Conservation (phyloP, 1,140 invertebrate species). For the Batillaria attramentaria region DNA sequence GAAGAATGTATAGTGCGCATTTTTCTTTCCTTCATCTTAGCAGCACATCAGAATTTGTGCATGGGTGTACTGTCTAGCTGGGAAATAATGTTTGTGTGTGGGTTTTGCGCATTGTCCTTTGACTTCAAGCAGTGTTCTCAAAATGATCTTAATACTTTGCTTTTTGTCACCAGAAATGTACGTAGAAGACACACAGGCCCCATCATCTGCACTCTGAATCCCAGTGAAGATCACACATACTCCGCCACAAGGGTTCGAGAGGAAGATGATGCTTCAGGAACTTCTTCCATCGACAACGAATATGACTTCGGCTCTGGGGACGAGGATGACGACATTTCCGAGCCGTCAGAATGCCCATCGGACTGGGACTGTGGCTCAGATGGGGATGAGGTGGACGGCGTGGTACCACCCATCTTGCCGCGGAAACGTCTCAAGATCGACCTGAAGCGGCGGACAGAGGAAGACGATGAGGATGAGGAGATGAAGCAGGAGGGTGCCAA, state of each 20-base stretch:
- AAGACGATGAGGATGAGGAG: constrained; percentile 76
- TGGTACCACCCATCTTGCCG: constrained; percentile 25
- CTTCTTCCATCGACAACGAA: constrained; percentile 71
- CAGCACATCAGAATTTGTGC: no score
- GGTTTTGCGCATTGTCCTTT: neutral
- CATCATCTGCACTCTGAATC: constrained; percentile 59
- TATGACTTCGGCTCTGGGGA: constrained; percentile 66
- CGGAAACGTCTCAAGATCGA: constrained; percentile 33
- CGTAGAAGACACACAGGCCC: constrained; percentile 29
- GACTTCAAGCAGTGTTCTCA: neutral
- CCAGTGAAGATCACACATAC: constrained; percentile 87
- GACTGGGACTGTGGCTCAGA: constrained; percentile 54
- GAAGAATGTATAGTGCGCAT: no score
- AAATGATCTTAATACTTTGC: neutral
- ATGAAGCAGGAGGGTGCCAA: constrained; percentile 84
- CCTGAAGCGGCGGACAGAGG: constrained; percentile 14
- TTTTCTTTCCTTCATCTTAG: no score
- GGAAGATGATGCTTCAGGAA: constrained; percentile 55
- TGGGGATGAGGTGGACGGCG: constrained; percentile 57
- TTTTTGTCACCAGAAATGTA: constrained; percentile 21
- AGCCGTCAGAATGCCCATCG: constrained; percentile 49
- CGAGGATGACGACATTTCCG: constrained; percentile 28
- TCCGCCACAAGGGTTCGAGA: constrained; percentile 53
- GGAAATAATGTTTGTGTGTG: neutral
- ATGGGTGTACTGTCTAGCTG: no score